Evolutionary conservation across 2,888 invertebrate species (phyloP), one percentile per base, ranked within the genome.

Genomic region (Resseliella maxima): DNA sequence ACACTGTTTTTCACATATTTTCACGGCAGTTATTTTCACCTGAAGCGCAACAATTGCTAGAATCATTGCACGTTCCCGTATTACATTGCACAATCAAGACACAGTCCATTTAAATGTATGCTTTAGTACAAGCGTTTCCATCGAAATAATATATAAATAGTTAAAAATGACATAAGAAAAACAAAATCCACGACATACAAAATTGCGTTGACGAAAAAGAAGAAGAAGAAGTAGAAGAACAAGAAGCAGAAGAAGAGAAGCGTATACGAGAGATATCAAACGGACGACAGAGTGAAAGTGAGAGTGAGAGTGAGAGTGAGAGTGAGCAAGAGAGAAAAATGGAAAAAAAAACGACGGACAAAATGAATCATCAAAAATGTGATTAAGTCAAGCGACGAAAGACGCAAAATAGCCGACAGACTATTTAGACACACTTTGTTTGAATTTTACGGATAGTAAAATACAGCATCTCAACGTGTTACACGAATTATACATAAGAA

Each of bases 91-190:
- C 72, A 31, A 72, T 72, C 72, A 72, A 35, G 72, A 72, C 31
- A 72, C 72, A 72, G 72, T 72, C 72, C 72, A 72, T 72, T 72
- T 72, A 72, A 72, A 72, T 72, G 2, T 72, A 72, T 72, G 72
- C 72, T 31, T 12, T 72, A 24, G 10, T 59, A 72, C 72, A 31
- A 15, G 6, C 72, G 72, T 15, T 72, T 72, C 72, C 72, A 72
- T 72, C 72, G 12, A 72, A 72, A 72, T 72, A 72, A 72, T 31
- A 72, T 72, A 72, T 72, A 72, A 72, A 72, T 72, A 72, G 72
- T 72, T 72, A 35, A 72, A 72, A 72, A 50, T 41, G 12, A 35
- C 72, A 72, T 35, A 35, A 59, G 59, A 2, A 72, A 72, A 27
- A 72, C 72, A 72, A 31, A 72, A 72, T 31, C 72, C 31, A 5